A percentile compares a stretch with the other conserved stretches of the same genome.
phyloP scores from a whole-genome alignment of 1,140 invertebrate genomes.

The Semibalanus balanoides region DNA sequence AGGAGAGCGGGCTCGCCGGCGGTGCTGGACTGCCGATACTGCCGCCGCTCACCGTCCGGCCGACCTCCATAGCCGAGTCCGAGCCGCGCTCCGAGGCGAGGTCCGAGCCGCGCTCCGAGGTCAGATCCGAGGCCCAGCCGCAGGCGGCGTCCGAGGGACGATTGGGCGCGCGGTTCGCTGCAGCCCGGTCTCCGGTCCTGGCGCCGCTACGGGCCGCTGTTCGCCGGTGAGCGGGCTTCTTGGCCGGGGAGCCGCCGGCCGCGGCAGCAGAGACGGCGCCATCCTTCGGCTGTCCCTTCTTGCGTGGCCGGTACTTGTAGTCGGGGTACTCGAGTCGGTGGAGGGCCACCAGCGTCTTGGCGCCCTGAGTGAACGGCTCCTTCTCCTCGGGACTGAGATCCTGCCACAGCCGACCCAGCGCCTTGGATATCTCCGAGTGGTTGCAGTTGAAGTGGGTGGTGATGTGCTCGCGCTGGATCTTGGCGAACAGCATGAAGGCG shows the following conservation, averaged over 20 bases:
- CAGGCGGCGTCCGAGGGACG: no score
- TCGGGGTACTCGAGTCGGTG: slow-evolving; percentile 93
- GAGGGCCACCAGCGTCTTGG: slow-evolving; percentile 70
- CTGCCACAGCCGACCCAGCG: slow-evolving; percentile 1
- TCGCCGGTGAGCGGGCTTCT: background rate
- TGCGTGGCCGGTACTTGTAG: slow-evolving; percentile 91
- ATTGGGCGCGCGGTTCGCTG: slow-evolving; percentile 6
- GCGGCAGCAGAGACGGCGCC: slow-evolving; percentile 11
- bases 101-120: background rate
- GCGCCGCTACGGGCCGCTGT: slow-evolving; percentile 15
- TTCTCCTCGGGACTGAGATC: background rate
- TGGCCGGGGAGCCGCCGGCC: slow-evolving; percentile 6
- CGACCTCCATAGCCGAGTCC: background rate
- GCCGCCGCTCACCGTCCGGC: background rate
- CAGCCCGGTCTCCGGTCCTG: slow-evolving; percentile 13
- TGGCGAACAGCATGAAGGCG: slow-evolving; percentile 5
- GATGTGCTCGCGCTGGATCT: background rate
- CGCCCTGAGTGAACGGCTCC: slow-evolving; percentile 44
- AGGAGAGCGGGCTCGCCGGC: no score
- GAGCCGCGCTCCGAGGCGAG: slow-evolving; percentile 1
- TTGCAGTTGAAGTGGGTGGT: background rate
- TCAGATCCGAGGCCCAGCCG: no score
- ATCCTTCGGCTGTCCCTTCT: slow-evolving; percentile 42
- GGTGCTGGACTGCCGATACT: background rate
- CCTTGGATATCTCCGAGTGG: slow-evolving; percentile 6